A percentile compares a stretch with the other conserved stretches of the same genome.
Conservation (phyloP, 2,888 invertebrate genomes). For the Anthophora plumipes region DNA sequence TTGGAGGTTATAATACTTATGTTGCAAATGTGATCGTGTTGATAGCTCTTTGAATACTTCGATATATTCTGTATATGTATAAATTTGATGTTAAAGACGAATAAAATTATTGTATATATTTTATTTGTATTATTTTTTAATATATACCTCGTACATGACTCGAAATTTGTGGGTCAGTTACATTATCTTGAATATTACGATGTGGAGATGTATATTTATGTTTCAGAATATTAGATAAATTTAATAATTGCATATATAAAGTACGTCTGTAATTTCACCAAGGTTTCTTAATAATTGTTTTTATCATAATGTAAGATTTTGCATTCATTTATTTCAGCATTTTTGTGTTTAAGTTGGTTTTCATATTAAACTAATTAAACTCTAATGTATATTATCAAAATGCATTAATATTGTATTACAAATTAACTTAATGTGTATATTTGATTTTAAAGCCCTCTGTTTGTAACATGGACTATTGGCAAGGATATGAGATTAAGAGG, state of each 20-base stretch:
- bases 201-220: slow-evolving; percentile 10
- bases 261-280: slow-evolving; percentile 2
- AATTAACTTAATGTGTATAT: slow-evolving; percentile 42
- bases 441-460: slow-evolving; percentile 93
- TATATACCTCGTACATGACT: neutral
- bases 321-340: slow-evolving; percentile 1
- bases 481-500: slow-evolving; percentile 97
- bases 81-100: slow-evolving; percentile 1
- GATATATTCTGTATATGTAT: neutral
- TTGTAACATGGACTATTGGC: slow-evolving; percentile 99
- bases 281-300: slow-evolving; percentile 2
- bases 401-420: slow-evolving; percentile 22
- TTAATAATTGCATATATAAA: neutral
- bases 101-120: neutral
- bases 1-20: slow-evolving; percentile 10
- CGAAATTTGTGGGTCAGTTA: slow-evolving; percentile 15
- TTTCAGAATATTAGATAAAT: slow-evolving; percentile 4
- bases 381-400: neutral
- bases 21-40: neutral
- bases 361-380: neutral
- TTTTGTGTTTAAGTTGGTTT: neutral
- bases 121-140: slow-evolving; percentile 6
- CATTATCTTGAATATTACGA: slow-evolving; percentile 7
- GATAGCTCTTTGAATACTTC: neutral
- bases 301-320: neutral